Evolutionary conservation across 2,888 invertebrate genomes (phyloP).

Genomic region (Byasa hedistus): DNA sequence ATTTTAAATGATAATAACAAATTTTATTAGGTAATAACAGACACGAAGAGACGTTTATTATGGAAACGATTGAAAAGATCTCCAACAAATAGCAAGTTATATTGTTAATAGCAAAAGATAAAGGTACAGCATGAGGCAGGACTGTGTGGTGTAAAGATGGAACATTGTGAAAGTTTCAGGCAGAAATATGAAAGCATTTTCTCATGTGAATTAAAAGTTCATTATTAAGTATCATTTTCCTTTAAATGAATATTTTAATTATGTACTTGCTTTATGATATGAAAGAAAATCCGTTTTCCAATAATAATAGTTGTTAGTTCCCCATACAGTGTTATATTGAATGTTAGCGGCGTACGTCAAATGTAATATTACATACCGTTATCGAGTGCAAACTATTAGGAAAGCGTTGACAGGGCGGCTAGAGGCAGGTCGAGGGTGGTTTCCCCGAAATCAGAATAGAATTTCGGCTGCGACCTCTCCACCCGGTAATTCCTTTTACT

Average conservation of each 20-base stretch:
- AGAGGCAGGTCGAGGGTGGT: conserved; percentile 14
- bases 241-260: not conserved
- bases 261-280: not conserved
- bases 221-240: too few species aligned
- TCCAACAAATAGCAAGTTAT: too few species aligned
- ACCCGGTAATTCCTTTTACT: conserved; percentile 43
- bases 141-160: too few species aligned
- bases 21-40: too few species aligned
- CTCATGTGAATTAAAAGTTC: too few species aligned
- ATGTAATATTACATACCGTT: not conserved
- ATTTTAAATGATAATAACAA: too few species aligned
- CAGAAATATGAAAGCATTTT: too few species aligned
- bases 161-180: too few species aligned
- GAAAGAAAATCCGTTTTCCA: not conserved
- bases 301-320: not conserved
- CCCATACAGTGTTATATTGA: not conserved
- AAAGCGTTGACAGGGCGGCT: conserved; percentile 22
- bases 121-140: too few species aligned
- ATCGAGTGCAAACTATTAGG: conserved; percentile 22
- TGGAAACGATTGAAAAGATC: too few species aligned
- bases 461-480: conserved; percentile 34
- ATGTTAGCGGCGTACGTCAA: not conserved
- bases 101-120: too few species aligned
- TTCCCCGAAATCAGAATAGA: conserved; percentile 33
- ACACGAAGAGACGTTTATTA: too few species aligned